These are phyloP conservation scores for Ryuthela nishihirai DNA, from an alignment of 2,888 invertebrate species.

Conservation along the genomic window DNA sequence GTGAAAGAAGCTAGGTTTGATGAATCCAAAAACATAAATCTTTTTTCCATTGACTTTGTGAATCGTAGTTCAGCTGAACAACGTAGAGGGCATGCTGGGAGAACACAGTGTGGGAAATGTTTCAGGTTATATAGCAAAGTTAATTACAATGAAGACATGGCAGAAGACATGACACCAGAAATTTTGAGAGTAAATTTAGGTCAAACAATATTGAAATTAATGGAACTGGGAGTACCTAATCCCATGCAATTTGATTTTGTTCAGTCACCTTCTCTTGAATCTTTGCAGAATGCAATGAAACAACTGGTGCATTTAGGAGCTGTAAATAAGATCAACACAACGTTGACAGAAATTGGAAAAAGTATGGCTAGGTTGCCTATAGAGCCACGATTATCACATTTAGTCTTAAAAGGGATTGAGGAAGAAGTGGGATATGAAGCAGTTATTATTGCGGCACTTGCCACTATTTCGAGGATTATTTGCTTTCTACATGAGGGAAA, in stretches of 20 bases:
- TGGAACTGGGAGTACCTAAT: constrained; percentile 42
- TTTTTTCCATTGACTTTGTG: constrained; percentile 44
- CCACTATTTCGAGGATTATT: constrained; percentile 45
- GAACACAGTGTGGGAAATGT: constrained; percentile 50
- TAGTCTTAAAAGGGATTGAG: constrained; percentile 35
- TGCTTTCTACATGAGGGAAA: constrained; percentile 47
- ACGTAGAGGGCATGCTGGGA: constrained; percentile 52
- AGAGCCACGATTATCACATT: constrained; percentile 46
- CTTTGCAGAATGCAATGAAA: constrained; percentile 44
- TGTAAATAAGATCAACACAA: constrained; percentile 39
- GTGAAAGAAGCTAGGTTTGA: constrained; percentile 50
- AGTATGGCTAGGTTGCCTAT: constrained; percentile 47
- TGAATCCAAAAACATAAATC: constrained; percentile 45
- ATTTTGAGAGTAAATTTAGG: constrained; percentile 44
- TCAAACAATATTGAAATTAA: constrained; percentile 25
- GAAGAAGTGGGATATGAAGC: constrained; percentile 43
- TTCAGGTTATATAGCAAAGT: constrained; percentile 48
- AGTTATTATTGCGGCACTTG: constrained; percentile 45
- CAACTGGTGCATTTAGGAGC: constrained; percentile 46
- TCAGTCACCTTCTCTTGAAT: constrained; percentile 43
- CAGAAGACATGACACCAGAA: constrained; percentile 47
- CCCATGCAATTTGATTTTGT: constrained; percentile 48
- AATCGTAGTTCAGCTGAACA: constrained; percentile 51
- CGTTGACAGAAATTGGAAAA: constrained; percentile 47
- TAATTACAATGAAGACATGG: constrained; percentile 46